Conservation (phyloP, 2,888 invertebrate species). For the Oeneis ivallda region DNA sequence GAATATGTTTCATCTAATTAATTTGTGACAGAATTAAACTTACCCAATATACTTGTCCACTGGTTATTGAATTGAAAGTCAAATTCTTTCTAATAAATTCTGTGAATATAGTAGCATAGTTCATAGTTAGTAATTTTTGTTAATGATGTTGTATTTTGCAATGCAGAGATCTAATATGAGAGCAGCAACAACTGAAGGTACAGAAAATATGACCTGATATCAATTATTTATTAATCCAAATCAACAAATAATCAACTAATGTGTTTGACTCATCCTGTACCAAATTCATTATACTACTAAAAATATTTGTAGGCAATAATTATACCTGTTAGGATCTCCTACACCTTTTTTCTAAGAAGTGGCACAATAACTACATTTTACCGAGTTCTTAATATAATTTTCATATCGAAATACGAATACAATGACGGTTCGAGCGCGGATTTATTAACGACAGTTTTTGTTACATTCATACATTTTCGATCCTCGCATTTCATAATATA, state of each 20-base stretch:
- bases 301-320: too few relatives aligned
- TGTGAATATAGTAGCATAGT: not conserved
- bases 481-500: too few relatives aligned
- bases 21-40: too few relatives aligned
- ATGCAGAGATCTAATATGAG: slow-evolving; percentile 45
- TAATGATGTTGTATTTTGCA: slow-evolving; percentile 26
- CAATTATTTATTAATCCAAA: not conserved
- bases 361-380: not conserved
- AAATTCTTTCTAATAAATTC: too few relatives aligned
- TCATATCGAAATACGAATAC: too few relatives aligned
- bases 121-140: not conserved
- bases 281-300: not conserved
- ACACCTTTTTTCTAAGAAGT: not conserved
- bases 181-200: slow-evolving; percentile 30
- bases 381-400: not conserved
- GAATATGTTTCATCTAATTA: not conserved
- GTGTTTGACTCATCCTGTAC: not conserved
- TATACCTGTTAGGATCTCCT: too few relatives aligned
- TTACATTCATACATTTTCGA: too few relatives aligned
- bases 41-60: too few relatives aligned
- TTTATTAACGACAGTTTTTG: too few relatives aligned
- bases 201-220: not conserved
- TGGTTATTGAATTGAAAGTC: too few relatives aligned
- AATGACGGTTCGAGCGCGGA: too few relatives aligned
- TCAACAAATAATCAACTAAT: not conserved